Base-by-base conservation (phyloP, 2,797 vertebrate species). In the Manis javanica region DNA sequence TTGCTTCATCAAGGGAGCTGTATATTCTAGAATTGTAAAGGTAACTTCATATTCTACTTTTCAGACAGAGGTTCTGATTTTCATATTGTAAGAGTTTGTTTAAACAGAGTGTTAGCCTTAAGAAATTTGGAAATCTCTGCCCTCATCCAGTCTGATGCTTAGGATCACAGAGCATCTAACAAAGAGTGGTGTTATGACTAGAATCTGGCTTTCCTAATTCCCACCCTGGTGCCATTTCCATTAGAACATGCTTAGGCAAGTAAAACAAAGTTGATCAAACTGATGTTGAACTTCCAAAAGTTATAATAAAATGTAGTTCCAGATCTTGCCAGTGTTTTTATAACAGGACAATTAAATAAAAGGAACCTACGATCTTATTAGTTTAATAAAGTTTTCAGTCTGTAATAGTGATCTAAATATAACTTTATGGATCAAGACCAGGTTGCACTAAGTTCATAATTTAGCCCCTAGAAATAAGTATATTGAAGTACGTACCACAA, bases 401-500 rank as follows among this genome's bases (percentile, higher is more conserved):
- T 89, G 37, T 74, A 91, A 72, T 31, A 57, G 26, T 81, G 42
- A 78, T 87, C 21, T 37, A 88, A 90, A 79, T 37, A 81, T 71
- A 89, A 94, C 49, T 46, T 31, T 26, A 59, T 57, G 42, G 68
- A n/a, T 66, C 18, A 12, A 57, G 24, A 37, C 64, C 42, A 49
- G 18, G 21, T 31, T 66, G 29, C 9, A 12, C 34, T 59, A 96
- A 46, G 51, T 74, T 91, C 63, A 18, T 81, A 59, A 63, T 91
- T 91, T 90, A 37, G 24, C 39, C 39, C 21, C 84, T 83, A 72
- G 59, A 93, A 93, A 89, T 66, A 51, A 90, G 64, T 46, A 75
- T 18, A 66, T 75, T 39, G 89, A 82, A 87, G 55, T 91, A 90
- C 3, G 55, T 87, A 66, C 95, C 94, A 90, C 15, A 97, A 95